phyloP scores from a whole-genome alignment of 2,113 vertebrate species.

The Ammospiza nelsoni region DNA sequence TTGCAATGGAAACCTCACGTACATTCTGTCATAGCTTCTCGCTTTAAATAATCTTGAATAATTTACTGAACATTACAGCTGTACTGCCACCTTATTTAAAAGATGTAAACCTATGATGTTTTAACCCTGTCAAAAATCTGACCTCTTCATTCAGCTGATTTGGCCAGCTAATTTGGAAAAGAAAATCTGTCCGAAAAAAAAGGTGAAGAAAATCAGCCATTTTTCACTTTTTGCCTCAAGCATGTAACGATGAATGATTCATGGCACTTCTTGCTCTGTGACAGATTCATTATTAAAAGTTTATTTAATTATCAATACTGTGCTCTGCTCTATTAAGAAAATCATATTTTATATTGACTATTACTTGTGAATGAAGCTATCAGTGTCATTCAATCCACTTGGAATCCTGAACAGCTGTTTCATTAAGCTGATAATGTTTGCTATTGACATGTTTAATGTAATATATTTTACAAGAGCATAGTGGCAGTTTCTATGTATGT shows the following conservation, averaged over 20 bases:
- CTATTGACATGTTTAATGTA: slow-evolving; percentile 52
- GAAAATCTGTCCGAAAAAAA: not conserved
- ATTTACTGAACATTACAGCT: not conserved
- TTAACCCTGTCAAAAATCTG: slow-evolving; percentile 10
- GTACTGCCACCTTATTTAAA: not conserved
- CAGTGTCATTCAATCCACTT: slow-evolving; percentile 60
- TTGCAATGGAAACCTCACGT: not conserved
- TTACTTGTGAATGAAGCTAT: slow-evolving; percentile 69
- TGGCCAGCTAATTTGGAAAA: slow-evolving; percentile 17
- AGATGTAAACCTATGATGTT: not conserved
- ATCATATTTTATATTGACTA: slow-evolving; percentile 72
- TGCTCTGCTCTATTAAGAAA: slow-evolving; percentile 69
- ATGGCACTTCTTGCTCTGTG: slow-evolving; percentile 57
- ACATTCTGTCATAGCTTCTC: not conserved
- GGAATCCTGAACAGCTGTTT: slow-evolving; percentile 57
- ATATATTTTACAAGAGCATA: slow-evolving; percentile 25
- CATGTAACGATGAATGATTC: slow-evolving; percentile 70
- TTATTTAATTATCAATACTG: slow-evolving; percentile 77
- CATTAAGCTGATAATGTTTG: slow-evolving; percentile 54
- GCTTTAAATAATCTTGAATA: not conserved
- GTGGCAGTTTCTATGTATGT: not conserved
- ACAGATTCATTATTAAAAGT: slow-evolving; percentile 75
- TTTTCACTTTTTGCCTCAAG: slow-evolving; percentile 68
- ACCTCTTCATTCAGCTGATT: not conserved
- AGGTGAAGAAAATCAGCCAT: not conserved